Evolutionary conservation across 2,888 invertebrate species (phyloP), one percentile per base, ranked within the genome.

Genomic region (Seladonia tumulorum): DNA sequence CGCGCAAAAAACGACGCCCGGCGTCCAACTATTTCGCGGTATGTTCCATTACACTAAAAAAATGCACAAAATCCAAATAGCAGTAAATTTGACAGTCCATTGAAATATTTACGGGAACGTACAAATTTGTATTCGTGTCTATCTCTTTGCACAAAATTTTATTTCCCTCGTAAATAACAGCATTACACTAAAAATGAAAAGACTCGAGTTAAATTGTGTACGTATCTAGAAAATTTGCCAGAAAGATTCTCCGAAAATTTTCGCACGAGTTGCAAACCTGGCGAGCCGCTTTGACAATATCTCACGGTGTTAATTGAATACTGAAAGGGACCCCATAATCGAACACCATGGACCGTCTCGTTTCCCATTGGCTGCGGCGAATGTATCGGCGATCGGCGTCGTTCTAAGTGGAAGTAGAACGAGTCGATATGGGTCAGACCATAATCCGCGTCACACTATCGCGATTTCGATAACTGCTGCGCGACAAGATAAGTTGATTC

Each of bases 361-460:
- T 83, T 83, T 66, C 47, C 70, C 71, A 71, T 83, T 74, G 70
- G 29, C 60, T 25, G 63, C 7, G 35, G 53, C 78, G 60, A 66
- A 63, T 76, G 53, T 71, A 35, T n/a, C 39, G 39, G 39, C 22
- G 22, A 68, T 10, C 68, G n/a, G n/a, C n/a, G 39, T 8, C 76
- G 77, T 60, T 42, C 70, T 57, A 63, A 75, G 74, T 75, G 84
- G 70, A 83, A 85, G 84, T 85, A 79, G 85, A 79, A 79, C 76
- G 71, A 72, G 71, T 76, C 85, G 84, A 83, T 85, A 85, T 85
- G 75, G 85, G 85, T 85, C 85, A 85, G 84, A 83, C 84, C 79
- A 53, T 79, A 74, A 73, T 78, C 79, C 75, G 53, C 63, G 85
- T 60, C 35, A 53, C 84, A 53, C 83, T 47, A 75, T 53, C 53